Evolutionary conservation across 2,797 vertebrate genomes (phyloP).

Genomic region (Paratrypauchen microcephalus): DNA sequence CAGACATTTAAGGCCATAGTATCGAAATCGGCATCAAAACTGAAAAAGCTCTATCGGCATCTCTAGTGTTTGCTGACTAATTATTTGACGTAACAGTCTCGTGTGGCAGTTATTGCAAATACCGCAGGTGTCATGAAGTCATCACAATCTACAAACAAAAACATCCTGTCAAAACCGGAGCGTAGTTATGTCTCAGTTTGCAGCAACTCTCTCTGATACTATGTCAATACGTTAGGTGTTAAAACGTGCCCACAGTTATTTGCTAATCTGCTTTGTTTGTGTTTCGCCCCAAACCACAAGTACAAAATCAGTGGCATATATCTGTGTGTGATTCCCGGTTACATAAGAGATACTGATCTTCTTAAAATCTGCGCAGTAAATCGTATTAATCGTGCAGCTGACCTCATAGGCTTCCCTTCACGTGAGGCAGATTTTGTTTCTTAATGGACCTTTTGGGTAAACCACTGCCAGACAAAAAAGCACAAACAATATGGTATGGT

Average conservation of each 20-base stretch:
- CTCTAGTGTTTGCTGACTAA: background rate
- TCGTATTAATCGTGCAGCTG: constrained; percentile 53
- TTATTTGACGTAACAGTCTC: background rate
- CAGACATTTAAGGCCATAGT: too few species aligned
- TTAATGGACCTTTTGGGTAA: constrained; percentile 19
- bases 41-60: too few species aligned
- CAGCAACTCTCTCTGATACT: constrained; percentile 13
- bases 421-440: constrained; percentile 62
- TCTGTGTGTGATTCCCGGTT: constrained; percentile 42
- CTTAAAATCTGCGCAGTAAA: constrained; percentile 61
- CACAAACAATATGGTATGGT: constrained; percentile 3
- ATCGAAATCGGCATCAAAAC: too few species aligned
- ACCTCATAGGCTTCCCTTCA: constrained; percentile 38
- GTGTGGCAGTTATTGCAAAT: background rate
- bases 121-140: background rate
- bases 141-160: too few species aligned
- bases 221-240: constrained; percentile 24
- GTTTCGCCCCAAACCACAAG: constrained; percentile 15
- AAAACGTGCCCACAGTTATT: constrained; percentile 16
- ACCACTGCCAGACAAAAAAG: constrained; percentile 57
- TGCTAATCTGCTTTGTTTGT: constrained; percentile 14
- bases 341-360: constrained; percentile 60
- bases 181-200: constrained; percentile 13
- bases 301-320: constrained; percentile 4
- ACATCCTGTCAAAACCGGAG: too few species aligned